phyloP scores from a whole-genome alignment of 2,797 vertebrate species.

The Sparidentex hasta region DNA sequence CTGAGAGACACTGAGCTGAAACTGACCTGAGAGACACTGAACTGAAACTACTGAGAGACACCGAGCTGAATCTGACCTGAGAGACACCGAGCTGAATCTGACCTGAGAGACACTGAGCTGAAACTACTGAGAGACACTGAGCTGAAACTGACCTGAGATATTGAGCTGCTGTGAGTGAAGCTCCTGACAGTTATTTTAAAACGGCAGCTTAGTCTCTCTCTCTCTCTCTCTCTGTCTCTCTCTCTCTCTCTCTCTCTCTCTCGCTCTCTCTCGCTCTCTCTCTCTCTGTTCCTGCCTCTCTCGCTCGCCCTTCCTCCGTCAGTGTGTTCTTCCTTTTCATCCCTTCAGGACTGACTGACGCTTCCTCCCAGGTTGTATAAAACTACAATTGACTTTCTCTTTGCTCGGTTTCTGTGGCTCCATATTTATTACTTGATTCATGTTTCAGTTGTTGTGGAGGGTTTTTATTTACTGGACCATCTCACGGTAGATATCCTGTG shows the following conservation, averaged over 20 bases:
- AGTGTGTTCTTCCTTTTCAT: conserved; percentile 31
- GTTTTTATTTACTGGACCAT: conserved; percentile 19
- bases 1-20: no score
- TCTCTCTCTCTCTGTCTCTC: not conserved
- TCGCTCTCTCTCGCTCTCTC: not conserved
- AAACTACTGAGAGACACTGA: no score
- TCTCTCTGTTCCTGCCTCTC: conserved; percentile 8
- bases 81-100: no score
- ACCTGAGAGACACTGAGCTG: no score
- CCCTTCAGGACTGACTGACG: conserved; percentile 28
- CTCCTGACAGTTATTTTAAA: conserved; percentile 68
- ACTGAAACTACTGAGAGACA: no score
- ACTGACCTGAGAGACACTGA: no score
- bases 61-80: no score
- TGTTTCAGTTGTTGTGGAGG: not conserved
- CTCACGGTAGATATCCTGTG: not conserved
- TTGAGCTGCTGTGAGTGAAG: conserved; percentile 8
- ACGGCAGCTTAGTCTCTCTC: conserved; percentile 61
- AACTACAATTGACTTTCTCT: not conserved
- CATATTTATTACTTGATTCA: no score
- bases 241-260: conserved; percentile 20
- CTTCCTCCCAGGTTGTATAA: conserved; percentile 79
- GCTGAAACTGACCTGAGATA: no score
- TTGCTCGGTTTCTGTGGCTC: not conserved
- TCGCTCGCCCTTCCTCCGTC: conserved; percentile 22